Base-by-base conservation (phyloP, 1,140 invertebrate species). In the Hestina assimilis region DNA sequence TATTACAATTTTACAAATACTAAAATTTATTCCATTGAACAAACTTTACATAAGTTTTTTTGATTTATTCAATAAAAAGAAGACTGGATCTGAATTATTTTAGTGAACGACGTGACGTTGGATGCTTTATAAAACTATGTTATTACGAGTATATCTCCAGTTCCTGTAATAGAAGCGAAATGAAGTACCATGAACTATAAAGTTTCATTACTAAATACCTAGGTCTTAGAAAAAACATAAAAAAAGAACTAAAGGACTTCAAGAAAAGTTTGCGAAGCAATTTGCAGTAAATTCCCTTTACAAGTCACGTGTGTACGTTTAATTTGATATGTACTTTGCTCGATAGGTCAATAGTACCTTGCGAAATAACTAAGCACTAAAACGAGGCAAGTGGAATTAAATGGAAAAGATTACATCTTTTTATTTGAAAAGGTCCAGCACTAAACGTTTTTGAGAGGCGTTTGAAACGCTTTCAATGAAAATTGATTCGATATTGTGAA, bases 331-430 rank as follows among this genome's bases (percentile, higher is more conserved):
- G 29, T 48, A 29, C 28, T 48, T 35, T 9, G 12, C 19, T 35
- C 12, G 20, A 35, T 12, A 31, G 42, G 31, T 24, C 50, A 29
- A 52, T 23, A 4, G 24, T 31, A 45, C 35, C 40, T 45, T 20
- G 26, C 28, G 23, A 23, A 35, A 14, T 26, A 26, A 24, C 19
- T 14, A 45, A 35, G 5, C 6, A 35, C 14, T 35, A 14, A 28
- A 28, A 45, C 5, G 40, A 19, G 17, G 17, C 19, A 45, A 45
- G 24, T 31, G 41, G 43, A 59, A 57, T 66, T 63, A 69, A 67
- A 66, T 58, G 29, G 63, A 26, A 52, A 38, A 69, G 71, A 74
- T 74, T 63, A 66, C 55, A 74, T 76, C 69, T 66, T 72, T 72
- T 64, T 55, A 76, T 73, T 74, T 21, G 55, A 67, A 67, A 76